Conservation (phyloP, 2,797 vertebrate species). For the Siniperca undulata region DNA sequence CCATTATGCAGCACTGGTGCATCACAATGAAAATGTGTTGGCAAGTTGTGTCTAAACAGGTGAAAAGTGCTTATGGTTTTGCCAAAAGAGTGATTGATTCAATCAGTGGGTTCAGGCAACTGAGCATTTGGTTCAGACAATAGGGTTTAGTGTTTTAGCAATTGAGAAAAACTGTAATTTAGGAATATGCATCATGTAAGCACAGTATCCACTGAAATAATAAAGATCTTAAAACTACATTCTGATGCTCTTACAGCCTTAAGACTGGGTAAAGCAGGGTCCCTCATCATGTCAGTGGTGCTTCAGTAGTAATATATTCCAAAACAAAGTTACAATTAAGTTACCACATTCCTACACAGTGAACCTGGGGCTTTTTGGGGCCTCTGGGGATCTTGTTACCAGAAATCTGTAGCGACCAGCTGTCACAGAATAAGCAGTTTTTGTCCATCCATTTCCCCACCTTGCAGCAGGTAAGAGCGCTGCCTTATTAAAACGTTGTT, state of each 20-base stretch:
- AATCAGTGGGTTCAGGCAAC: no score
- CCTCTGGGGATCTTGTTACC: constrained; percentile 29
- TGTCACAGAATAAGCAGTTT: constrained; percentile 7
- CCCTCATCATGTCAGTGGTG: background rate
- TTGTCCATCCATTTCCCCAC: background rate
- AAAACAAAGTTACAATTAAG: constrained; percentile 11
- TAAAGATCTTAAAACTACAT: background rate
- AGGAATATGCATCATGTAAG: background rate
- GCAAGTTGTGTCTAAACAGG: no score
- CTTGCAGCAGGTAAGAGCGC: background rate
- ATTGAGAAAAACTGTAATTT: no score
- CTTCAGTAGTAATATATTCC: background rate
- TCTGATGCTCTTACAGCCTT: background rate
- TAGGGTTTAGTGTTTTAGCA: no score
- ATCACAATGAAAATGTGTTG: no score
- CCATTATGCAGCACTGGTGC: no score
- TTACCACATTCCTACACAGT: constrained; percentile 5
- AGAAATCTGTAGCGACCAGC: constrained; percentile 7
- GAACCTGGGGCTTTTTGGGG: background rate
- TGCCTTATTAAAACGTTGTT: background rate
- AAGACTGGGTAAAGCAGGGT: background rate
- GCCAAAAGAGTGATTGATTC: no score
- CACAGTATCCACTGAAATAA: background rate
- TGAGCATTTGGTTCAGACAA: no score
- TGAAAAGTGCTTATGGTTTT: no score